Evolutionary conservation across 2,797 vertebrate genomes (phyloP), one percentile per base, ranked within the genome.

Genomic region (Microctenopoma steveboyesi): DNA sequence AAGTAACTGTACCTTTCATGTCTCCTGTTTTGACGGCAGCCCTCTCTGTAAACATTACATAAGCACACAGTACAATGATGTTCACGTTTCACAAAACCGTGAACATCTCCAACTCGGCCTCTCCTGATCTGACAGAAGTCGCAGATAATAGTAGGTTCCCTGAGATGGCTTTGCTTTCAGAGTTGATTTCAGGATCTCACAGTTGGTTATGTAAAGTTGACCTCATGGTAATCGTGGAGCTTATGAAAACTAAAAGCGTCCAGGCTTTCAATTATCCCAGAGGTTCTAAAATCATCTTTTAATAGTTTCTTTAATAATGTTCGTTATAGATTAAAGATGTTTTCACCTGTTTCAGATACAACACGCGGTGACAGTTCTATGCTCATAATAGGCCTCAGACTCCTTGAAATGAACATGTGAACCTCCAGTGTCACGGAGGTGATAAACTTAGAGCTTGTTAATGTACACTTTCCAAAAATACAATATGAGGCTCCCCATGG

Each of bases 401-500:
- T n/a, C 43, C 16, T 7, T 12, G 28, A 54, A 76, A 67, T 53
- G 1, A 76, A 71, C 22, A 48, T 69, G 69, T 66, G n/a, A 22
- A 22, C 22, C 22, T 22, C 33, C 53, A 50, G 16, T 81, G 55
- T 63, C 57, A 53, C 68, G 54, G 11, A 42, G 5, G 15, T 8
- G 25, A 61, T 74, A 61, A 67, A 80, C 68, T 64, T 65, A 71
- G 66, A 79, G 45, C 27, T 42, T 30, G 63, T 49, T 69, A 60
- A 84, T 66, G 56, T 68, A 75, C 46, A 68, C 45, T 71, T 52
- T 63, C 68, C 67, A 68, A 76, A 82, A 77, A 78, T 79, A 76
- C 77, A 42, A 58, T 55, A 81, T 65, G 71, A 51, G 64, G 54
- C 46, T 37, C 30, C 43, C 33, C 2, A 35, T 53, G 60, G 46